Base-by-base conservation (phyloP, 1,140 invertebrate genomes). In the Portunus trituberculatus region DNA sequence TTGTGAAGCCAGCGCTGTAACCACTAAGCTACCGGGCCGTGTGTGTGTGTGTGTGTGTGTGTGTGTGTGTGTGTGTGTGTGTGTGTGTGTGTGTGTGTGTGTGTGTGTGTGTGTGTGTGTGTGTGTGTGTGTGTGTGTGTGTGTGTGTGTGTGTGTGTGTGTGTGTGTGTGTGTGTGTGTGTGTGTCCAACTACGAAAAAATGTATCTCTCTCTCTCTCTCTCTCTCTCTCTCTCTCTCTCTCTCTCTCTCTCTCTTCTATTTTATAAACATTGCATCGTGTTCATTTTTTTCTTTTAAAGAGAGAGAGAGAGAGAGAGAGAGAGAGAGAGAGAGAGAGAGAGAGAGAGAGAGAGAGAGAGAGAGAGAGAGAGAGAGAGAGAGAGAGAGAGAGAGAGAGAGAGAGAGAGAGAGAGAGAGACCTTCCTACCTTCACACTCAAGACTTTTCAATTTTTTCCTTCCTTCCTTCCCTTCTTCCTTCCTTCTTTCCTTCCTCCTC, bases 151-250 rank as follows among this genome's bases (percentile, higher is more conserved):
- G 82, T 14, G 82, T 83, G 82, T 83, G 82, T 83, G 12, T 83
- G 12, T 83, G 82, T 83, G 4, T 83, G 82, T 83, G 82, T 83
- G 82, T 8, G 82, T 83, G 12, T 83, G 82, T 83, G 6, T 83
- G n/a, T 31, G 12, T 83, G 6, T 83, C 1, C 6, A 0, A n/a
- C n/a, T n/a, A n/a, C n/a, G n/a, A n/a, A n/a, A n/a, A n/a, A n/a
- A n/a, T n/a, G n/a, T n/a, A n/a, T n/a, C n/a, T n/a, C n/a, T n/a
- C n/a, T n/a, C n/a, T n/a, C n/a, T n/a, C n/a, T n/a, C 28, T 89
- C 87, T 89, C 87, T 89, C 87, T 89, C 48, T 89, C 87, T 89
- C 87, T 48, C 39, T 46, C 87, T n/a, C 87, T 89, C 32, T 89
- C 39, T 89, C 28, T 89, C 39, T 89, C 87, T 89, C 39, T 89